Conservation (phyloP, 2,113 vertebrate genomes). For the Callorhinus ursinus region DNA sequence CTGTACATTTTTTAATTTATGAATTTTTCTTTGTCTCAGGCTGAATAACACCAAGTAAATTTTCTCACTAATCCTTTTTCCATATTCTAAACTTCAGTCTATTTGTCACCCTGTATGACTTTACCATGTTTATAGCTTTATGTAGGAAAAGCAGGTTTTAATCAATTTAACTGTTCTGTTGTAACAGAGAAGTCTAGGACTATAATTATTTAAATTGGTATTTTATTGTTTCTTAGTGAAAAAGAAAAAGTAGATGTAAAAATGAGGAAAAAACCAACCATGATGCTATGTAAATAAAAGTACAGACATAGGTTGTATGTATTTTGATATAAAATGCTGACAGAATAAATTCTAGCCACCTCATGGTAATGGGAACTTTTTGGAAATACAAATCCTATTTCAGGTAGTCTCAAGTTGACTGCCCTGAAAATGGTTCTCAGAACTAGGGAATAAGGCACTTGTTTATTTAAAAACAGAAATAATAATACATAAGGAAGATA, state of each 20-base stretch:
- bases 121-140: background rate
- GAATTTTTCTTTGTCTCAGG: background rate
- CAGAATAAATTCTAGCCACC: background rate
- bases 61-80: background rate
- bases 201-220: background rate
- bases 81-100: background rate
- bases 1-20: background rate
- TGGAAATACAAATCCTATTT: background rate
- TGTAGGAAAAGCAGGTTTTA: background rate
- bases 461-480: constrained; percentile 31
- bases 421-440: constrained; percentile 36
- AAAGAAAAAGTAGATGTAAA: background rate
- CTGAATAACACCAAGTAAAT: background rate
- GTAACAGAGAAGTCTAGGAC: background rate
- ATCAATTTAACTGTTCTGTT: background rate
- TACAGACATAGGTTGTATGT: background rate
- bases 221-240: background rate
- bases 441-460: constrained; percentile 28
- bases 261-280: background rate
- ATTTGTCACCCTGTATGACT: background rate
- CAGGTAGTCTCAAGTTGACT: background rate
- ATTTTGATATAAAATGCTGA: background rate
- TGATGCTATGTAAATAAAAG: background rate
- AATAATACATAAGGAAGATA: background rate
- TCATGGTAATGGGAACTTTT: background rate